Conservation (phyloP, 2,113 vertebrate genomes). For the Alexandromys fortis region DNA sequence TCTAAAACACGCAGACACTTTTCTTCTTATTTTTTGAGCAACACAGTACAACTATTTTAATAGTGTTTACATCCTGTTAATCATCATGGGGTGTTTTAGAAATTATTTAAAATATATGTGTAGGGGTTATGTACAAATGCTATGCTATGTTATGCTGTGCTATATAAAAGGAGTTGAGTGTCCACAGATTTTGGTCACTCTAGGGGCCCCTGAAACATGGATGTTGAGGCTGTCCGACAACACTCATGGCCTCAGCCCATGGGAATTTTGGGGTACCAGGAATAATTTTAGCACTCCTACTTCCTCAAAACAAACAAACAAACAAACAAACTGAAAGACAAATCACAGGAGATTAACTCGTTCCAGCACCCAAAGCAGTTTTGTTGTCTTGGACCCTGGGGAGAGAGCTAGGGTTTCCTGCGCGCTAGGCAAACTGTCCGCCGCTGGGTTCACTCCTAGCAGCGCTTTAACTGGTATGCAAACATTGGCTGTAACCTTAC, state of each 20-base stretch:
- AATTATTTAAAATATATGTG: not conserved
- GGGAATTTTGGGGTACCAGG: not conserved
- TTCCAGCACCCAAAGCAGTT: not conserved
- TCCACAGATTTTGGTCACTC: not conserved
- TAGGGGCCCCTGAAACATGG: not conserved
- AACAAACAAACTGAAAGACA: constrained; percentile 10
- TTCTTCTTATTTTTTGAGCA: not conserved
- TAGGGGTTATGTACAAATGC: not conserved
- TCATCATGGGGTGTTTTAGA: not conserved
- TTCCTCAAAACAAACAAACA: constrained; percentile 45
- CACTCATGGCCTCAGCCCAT: not conserved
- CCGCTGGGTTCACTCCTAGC: no score
- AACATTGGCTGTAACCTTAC: not conserved
- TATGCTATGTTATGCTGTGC: not conserved
- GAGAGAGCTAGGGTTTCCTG: not conserved
- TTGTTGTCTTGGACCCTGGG: not conserved
- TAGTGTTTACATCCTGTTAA: not conserved
- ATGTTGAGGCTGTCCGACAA: not conserved
- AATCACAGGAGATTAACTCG: not conserved
- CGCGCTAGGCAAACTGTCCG: no score
- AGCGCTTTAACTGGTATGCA: not conserved
- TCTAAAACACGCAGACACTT: not conserved
- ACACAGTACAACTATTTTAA: not conserved
- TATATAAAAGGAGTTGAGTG: not conserved
- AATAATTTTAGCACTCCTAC: not conserved